Evolutionary conservation across 2,797 vertebrate genomes (phyloP).

Genomic region (Orestias chungarensis): DNA sequence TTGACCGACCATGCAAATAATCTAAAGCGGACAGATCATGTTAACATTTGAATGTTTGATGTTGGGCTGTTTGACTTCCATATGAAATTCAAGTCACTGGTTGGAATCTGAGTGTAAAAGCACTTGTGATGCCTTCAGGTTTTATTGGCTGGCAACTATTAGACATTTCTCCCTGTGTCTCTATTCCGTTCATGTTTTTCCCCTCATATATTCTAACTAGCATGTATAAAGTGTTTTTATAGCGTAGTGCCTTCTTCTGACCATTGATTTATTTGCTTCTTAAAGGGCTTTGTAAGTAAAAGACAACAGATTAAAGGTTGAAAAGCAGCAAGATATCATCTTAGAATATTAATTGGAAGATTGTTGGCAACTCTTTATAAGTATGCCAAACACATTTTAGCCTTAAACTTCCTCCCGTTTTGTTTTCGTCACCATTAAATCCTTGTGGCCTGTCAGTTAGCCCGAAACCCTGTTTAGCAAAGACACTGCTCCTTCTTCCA

Average conservation of each 20-base stretch:
- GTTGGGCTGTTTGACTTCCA: not conserved
- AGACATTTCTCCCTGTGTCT: constrained; percentile 38
- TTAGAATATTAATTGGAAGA: constrained; percentile 1
- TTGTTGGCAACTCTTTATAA: not conserved
- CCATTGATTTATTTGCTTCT: constrained; percentile 48
- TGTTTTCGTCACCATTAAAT: constrained; percentile 38
- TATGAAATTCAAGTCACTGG: constrained; percentile 13
- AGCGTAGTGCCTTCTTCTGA: constrained; percentile 73
- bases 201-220: constrained; percentile 57
- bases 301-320: not conserved
- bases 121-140: constrained; percentile 12
- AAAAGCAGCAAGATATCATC: constrained; percentile 26
- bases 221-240: constrained; percentile 79
- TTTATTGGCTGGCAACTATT: constrained; percentile 22
- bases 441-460: constrained; percentile 28
- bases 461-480: constrained; percentile 49
- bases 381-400: constrained; percentile 7
- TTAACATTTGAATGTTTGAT: not conserved
- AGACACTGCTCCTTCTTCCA: constrained; percentile 51
- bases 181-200: constrained; percentile 31
- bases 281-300: constrained; percentile 57
- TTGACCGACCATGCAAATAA: constrained; percentile 36
- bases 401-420: constrained; percentile 13
- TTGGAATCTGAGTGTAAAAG: constrained; percentile 15
- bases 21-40: not conserved